These are phyloP conservation scores for Beris morrisii DNA, from an alignment of 2,888 invertebrate species.

Conservation along the genomic window DNA sequence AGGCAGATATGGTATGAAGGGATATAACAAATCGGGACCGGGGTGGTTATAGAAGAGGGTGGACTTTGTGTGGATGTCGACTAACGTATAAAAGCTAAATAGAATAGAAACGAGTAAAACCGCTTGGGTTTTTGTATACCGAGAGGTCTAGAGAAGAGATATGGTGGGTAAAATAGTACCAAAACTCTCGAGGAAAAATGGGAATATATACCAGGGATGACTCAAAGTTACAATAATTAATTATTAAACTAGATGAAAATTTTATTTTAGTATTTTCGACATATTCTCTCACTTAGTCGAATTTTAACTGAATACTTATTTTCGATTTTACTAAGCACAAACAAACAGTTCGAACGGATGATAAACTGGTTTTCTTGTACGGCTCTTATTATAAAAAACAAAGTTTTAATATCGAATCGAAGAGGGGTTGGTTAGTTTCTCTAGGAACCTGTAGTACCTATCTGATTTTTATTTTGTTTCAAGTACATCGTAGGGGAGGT, in stretches of 20 bases:
- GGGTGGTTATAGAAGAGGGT: conserved; percentile 18
- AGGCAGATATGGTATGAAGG: conserved; percentile 21
- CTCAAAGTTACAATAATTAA: conserved; percentile 29
- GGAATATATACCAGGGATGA: conserved; percentile 4
- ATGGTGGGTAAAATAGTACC: conserved; percentile 26
- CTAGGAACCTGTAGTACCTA: no score
- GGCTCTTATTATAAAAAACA: no score
- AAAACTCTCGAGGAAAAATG: not conserved
- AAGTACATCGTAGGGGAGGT: no score
- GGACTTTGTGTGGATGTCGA: conserved; percentile 17
- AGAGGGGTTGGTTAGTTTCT: no score
- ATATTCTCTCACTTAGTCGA: not conserved
- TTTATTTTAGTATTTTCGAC: conserved; percentile 19
- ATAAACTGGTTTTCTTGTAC: no score
- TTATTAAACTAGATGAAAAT: conserved; percentile 26
- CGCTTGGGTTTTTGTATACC: conserved; percentile 28
- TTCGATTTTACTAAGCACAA: no score
- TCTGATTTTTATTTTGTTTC: no score
- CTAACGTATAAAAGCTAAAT: conserved; percentile 14
- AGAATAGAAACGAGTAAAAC: conserved; percentile 29
- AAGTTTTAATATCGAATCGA: no score
- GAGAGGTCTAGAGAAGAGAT: conserved; percentile 5
- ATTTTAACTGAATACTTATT: no score
- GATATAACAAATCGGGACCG: conserved; percentile 24
- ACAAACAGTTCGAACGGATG: no score